Evolutionary conservation across 2,113 vertebrate species (phyloP).

Genomic region (Astur gentilis): DNA sequence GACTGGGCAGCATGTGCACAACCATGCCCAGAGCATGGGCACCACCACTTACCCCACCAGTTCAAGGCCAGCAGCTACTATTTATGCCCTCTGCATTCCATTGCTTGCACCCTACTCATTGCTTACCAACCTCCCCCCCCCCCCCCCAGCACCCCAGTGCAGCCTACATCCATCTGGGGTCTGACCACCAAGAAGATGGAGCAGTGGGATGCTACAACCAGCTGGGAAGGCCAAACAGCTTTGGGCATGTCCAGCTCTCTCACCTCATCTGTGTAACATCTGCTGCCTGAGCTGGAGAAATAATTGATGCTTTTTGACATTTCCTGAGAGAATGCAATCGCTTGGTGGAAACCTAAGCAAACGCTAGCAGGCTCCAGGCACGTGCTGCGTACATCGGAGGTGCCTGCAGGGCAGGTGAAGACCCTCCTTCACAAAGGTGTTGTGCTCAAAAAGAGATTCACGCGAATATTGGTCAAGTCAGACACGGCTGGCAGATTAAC

Average conservation of each 20-base stretch:
- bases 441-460: background rate
- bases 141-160: background rate
- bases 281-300: background rate
- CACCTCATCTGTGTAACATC: background rate
- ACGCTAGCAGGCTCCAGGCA: background rate
- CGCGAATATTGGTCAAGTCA: background rate
- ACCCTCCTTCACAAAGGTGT: background rate
- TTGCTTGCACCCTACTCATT: background rate
- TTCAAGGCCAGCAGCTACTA: background rate
- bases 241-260: background rate
- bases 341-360: background rate
- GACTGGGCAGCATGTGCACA: background rate
- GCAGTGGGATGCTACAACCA: background rate
- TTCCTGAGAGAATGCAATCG: background rate
- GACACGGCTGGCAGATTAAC: background rate
- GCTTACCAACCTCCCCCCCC: background rate
- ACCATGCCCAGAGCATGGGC: background rate
- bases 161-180: background rate
- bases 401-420: background rate
- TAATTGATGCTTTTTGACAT: constrained; percentile 22
- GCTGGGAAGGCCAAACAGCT: background rate
- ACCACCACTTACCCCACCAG: background rate
- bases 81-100: background rate
- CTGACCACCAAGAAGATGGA: background rate
- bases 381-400: background rate